Percentiles rank a stretch among this genome's conserved stretches.
Conservation (phyloP, 2,113 vertebrate species). For the Dolichallabes microphthalmus region DNA sequence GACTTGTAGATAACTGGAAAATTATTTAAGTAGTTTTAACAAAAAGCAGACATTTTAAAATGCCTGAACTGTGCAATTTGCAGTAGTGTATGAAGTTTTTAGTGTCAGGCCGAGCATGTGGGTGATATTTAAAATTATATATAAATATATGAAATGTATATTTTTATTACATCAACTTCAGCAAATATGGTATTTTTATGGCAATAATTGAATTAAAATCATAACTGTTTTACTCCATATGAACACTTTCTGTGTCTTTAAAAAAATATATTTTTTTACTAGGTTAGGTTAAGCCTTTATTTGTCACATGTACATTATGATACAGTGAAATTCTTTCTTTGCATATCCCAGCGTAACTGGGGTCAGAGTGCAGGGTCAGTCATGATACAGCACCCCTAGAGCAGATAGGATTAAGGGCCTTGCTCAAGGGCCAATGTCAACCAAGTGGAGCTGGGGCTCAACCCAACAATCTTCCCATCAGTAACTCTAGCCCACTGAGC, state of each 20-base stretch:
- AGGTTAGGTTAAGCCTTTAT: no score
- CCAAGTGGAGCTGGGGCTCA: no score
- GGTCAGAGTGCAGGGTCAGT: no score
- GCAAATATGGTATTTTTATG: slow-evolving; percentile 40
- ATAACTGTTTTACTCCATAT: not conserved
- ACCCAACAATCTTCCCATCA: no score
- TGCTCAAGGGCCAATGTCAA: no score
- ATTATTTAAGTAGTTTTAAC: slow-evolving; percentile 11
- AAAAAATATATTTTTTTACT: no score
- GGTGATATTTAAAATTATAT: slow-evolving; percentile 7
- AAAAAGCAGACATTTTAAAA: not conserved
- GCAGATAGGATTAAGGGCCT: no score
- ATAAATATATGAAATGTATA: slow-evolving; percentile 11
- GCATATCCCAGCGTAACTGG: no score
- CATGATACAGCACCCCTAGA: no score
- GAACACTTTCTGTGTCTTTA: not conserved
- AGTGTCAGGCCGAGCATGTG: slow-evolving; percentile 14
- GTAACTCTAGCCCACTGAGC: no score
- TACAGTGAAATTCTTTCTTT: no score
- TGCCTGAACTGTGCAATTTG: slow-evolving; percentile 10
- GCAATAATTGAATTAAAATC: slow-evolving; percentile 39
- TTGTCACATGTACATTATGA: no score
- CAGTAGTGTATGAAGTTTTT: slow-evolving; percentile 31
- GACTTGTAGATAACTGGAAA: not conserved
- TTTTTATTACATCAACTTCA: slow-evolving; percentile 18